Evolutionary conservation across 2,888 invertebrate species (phyloP).

Genomic region (Drosophila peninsularis): DNA sequence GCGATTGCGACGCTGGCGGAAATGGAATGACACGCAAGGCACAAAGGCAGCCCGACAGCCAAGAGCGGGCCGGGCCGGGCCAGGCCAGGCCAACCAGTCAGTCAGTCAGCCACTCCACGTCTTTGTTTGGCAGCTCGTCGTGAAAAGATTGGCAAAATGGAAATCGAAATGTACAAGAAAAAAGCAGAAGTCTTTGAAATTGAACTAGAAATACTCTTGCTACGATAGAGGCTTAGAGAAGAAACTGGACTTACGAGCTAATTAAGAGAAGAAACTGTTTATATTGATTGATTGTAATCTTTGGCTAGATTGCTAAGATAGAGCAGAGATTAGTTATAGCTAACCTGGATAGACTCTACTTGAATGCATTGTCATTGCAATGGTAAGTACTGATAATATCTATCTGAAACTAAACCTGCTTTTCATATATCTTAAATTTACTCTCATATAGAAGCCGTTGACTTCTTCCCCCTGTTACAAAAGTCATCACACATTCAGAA

Average conservation of each 20-base stretch:
- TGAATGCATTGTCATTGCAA: too few species aligned
- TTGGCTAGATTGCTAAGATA: too few species aligned
- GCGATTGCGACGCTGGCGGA: conserved; percentile 74
- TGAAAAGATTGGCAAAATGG: conserved; percentile 54
- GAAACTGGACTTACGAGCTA: too few species aligned
- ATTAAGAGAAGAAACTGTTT: too few species aligned
- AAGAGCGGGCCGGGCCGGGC: conserved; percentile 1
- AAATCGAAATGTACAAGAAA: conserved; percentile 35
- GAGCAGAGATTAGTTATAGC: too few species aligned
- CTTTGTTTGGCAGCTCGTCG: conserved; percentile 68
- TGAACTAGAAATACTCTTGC: conserved; percentile 3
- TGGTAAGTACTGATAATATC: not conserved
- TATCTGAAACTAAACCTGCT: not conserved
- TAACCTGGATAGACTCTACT: too few species aligned
- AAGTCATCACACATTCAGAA: not conserved
- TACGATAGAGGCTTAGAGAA: not conserved
- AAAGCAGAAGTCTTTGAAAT: not conserved
- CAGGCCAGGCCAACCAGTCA: conserved; percentile 19
- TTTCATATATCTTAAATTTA: not conserved
- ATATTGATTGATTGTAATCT: too few species aligned
- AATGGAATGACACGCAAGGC: conserved; percentile 82
- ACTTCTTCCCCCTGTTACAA: not conserved
- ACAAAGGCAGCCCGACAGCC: conserved; percentile 54
- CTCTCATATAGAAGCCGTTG: not conserved
- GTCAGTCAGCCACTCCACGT: conserved; percentile 45